phyloP scores from a whole-genome alignment of 2,797 vertebrate species.

The Xenops minutus region DNA sequence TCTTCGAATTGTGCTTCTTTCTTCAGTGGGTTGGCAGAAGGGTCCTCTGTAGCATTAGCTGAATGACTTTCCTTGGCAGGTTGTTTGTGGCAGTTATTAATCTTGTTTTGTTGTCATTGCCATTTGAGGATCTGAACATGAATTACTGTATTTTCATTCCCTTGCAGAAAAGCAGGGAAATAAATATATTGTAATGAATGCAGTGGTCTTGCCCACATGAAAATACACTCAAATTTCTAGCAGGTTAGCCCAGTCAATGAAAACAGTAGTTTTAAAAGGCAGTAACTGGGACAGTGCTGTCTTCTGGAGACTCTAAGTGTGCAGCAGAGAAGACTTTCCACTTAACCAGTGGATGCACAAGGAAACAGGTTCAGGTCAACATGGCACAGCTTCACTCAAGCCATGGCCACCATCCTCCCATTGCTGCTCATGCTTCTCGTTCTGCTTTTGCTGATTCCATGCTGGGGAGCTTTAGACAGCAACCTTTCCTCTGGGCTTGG shows the following conservation, averaged over 20 bases:
- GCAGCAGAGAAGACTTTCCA: accelerated
- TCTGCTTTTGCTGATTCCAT: background rate
- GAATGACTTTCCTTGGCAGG: conserved; percentile 13
- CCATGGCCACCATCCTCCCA: accelerated
- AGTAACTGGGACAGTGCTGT: background rate
- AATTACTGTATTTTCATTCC: background rate
- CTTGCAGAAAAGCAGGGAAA: background rate
- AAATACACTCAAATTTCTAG: background rate
- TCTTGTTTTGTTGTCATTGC: conserved; percentile 6
- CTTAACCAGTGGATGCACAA: too few relatives aligned
- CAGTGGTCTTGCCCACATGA: background rate
- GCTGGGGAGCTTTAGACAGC: background rate
- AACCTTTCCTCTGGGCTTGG: background rate
- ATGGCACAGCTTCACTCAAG: accelerated
- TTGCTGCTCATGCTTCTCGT: accelerated
- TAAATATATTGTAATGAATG: background rate
- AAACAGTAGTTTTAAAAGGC: background rate
- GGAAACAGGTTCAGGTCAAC: background rate
- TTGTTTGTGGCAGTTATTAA: conserved; percentile 5
- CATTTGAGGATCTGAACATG: background rate
- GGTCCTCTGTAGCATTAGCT: conserved; percentile 3
- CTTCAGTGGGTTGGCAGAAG: background rate
- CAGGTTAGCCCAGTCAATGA: background rate
- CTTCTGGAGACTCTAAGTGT: background rate
- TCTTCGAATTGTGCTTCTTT: background rate